Percentiles rank a stretch among this genome's conserved stretches.
These are phyloP conservation scores for Sphaerophoria rueppellii DNA, from an alignment of 2,888 invertebrate species.

Conservation along the genomic window DNA sequence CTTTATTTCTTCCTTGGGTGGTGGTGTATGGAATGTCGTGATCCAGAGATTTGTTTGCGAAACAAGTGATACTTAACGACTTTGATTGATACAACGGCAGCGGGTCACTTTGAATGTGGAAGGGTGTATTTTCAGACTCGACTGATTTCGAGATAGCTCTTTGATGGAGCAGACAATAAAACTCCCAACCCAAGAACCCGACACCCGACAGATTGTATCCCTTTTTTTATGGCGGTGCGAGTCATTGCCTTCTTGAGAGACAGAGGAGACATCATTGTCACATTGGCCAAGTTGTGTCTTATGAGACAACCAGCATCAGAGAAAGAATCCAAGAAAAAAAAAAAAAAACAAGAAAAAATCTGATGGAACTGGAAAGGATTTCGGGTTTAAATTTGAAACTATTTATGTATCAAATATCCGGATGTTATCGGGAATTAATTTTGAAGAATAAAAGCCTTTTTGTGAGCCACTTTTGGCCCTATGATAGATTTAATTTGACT, in stretches of 20 bases:
- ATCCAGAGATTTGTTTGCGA: slow-evolving; percentile 20
- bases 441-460: slow-evolving; percentile 3
- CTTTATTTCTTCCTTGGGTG: slow-evolving; percentile 8
- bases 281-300: slow-evolving; percentile 8
- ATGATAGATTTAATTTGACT: slow-evolving; percentile 1
- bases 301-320: background rate
- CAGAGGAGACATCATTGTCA: background rate
- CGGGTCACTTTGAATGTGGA: slow-evolving; percentile 20
- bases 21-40: slow-evolving; percentile 5
- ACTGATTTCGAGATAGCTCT: slow-evolving; percentile 19
- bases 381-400: slow-evolving; percentile 21
- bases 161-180: slow-evolving; percentile 14
- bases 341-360: no score
- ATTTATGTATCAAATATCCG: slow-evolving; percentile 9
- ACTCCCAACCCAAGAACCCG: background rate
- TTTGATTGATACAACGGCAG: slow-evolving; percentile 28
- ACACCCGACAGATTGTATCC: background rate
- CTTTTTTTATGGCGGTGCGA: slow-evolving; percentile 27
- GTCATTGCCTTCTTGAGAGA: slow-evolving; percentile 2
- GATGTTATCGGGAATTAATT: slow-evolving; percentile 27
- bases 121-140: slow-evolving; percentile 4
- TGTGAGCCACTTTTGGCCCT: background rate
- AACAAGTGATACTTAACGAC: slow-evolving; percentile 38
- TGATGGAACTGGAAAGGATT: background rate
- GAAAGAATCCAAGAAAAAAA: slow-evolving; percentile 8